phyloP scores from a whole-genome alignment of 1,140 invertebrate species.

The Grapholita molesta region DNA sequence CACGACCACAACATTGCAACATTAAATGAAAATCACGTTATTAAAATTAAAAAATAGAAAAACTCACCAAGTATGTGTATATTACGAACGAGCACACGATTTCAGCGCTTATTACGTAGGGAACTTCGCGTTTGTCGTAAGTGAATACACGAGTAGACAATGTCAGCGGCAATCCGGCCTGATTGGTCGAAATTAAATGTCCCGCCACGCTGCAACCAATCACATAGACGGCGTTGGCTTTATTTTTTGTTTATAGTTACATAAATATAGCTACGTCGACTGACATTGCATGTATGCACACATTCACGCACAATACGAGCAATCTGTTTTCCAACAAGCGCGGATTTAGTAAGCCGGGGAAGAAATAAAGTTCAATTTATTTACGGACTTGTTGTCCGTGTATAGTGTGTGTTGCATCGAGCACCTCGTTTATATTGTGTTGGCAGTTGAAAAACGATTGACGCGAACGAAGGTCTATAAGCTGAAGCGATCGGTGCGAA shows the following conservation, averaged over 20 bases:
- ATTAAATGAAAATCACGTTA: constrained; percentile 23
- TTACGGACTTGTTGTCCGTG: constrained; percentile 11
- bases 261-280: constrained; percentile 51
- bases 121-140: constrained; percentile 64
- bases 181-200: constrained; percentile 64
- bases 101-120: constrained; percentile 76
- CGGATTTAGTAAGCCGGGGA: neutral
- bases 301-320: constrained; percentile 29
- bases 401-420: too few relatives aligned
- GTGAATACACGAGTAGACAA: constrained; percentile 54
- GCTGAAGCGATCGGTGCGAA: constrained; percentile 22
- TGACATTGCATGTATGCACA: constrained; percentile 53
- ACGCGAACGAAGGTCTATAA: constrained; percentile 8
- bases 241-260: constrained; percentile 73
- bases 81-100: constrained; percentile 69
- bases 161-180: constrained; percentile 48
- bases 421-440: constrained; percentile 4
- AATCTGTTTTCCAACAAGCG: constrained; percentile 31
- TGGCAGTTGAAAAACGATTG: constrained; percentile 9
- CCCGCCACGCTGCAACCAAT: constrained; percentile 61
- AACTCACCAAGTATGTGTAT: constrained; percentile 68
- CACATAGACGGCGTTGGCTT: constrained; percentile 48
- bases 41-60: constrained; percentile 43
- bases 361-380: constrained; percentile 7
- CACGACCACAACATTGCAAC: constrained; percentile 16